Base-by-base conservation (phyloP, 2,888 invertebrate genomes). In the Drosophila maculinotata region DNA sequence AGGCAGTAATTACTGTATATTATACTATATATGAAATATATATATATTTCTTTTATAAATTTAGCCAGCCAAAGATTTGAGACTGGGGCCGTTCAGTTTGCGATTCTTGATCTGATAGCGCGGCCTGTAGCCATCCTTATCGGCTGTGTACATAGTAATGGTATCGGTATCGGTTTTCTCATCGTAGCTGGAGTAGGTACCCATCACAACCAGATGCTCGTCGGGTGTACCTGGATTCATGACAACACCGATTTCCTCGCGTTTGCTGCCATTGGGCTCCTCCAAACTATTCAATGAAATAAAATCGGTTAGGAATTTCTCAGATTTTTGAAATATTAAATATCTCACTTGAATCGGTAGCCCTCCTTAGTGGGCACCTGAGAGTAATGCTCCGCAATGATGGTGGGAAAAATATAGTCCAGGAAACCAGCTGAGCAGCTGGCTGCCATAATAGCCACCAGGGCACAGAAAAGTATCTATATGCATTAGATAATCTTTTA, bases 121-220 rank as follows among this genome's bases (percentile, higher is more conserved):
- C 1, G 91, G 62, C 36, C 89, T 89, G 70, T 91, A 91, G 42
- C 91, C 91, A 67, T 90, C 88, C 65, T 91, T 91, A 48, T 91
- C 91, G 44, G 91, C 91, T 2, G 90, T 91, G 67, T 91, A 91
- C 90, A 91, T 90, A 6, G 90, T 90, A 3, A 89, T 78, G 8
- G 89, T 89, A 17, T 90, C 90, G 26, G 68, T 89, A 1, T 89
- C 85, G 45, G 89, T 88, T 54, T 89, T 89, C 63, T 90, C 90
- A 64, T 89, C 89, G 14, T 88, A 88, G 1, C 68, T 63, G 2
- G 84, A 72, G 67, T 88, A 91, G 8, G 84, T 65, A 47, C 91
- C 91, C 90, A 91, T 90, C 0, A 90, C 90, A 1, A 91, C 90
- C 7, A 91, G 68, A 54, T 91, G 79, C 41, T 91, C 90, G 1